Base-by-base conservation (phyloP, 2,797 vertebrate genomes). In the Notamacropus eugenii region DNA sequence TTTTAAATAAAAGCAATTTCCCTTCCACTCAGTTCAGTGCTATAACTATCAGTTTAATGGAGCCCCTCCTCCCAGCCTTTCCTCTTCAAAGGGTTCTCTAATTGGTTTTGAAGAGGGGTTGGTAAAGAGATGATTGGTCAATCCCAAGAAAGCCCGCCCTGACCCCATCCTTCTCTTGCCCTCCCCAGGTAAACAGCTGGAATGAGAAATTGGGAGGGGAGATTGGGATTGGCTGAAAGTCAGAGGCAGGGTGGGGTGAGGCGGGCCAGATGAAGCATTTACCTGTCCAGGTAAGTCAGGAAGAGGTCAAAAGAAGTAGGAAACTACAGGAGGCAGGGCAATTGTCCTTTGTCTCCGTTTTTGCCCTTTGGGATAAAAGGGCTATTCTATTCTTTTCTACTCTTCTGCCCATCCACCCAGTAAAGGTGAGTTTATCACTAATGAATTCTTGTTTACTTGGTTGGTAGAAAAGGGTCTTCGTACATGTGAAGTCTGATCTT, bases 241-340 rank as follows among this genome's bases (percentile, higher is more conserved):
- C 94, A 57, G 93, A 31, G 90, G 91, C 67, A 55, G 97, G 97
- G 98, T 95, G 98, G 98, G 96, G 93, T 31, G 46, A 87, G 54
- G 94, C 94, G 40, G 95, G 94, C 11, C 90, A 3, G 96, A 91
- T 87, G 96, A 97, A 95, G 97, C 92, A 31, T 95, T 97, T 98
- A 98, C 98, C 98, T 98, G 98, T 95, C 96, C 93, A 98, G 98
- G 98, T 98, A 96, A 98, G 97, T 97, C 98, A 96, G 98, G 93
- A 96, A 96, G 95, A 98, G 97, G 97, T 98, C 98, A 98, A 55
- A 97, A 96, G 94, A 46, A 97, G 96, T 97, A 94, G 97, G 93
- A 96, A 96, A 56, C 50, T 91, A 93, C 29, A 50, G 93, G 96
- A 93, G 95, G 29, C 58, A 11, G n/a, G 52, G 55, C 93, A 94